Evolutionary conservation across 2,113 vertebrate genomes (phyloP).

Genomic region (Corythoichthys haematopterus): DNA sequence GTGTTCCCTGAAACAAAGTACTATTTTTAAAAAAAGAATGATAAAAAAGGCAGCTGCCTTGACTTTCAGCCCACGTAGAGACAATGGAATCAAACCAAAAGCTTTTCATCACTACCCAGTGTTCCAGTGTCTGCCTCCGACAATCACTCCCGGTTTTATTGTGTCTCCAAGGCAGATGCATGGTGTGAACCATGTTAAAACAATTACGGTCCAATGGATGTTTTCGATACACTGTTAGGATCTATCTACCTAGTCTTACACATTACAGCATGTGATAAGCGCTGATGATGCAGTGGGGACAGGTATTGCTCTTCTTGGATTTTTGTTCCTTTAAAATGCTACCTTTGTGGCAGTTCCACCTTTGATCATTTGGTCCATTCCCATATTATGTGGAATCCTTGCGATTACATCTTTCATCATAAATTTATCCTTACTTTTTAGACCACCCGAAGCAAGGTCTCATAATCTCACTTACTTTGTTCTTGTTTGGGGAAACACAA

Average conservation of each 20-base stretch:
- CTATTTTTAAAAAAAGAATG: slow-evolving; percentile 45
- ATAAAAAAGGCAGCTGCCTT: slow-evolving; percentile 26
- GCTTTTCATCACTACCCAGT: slow-evolving; percentile 57
- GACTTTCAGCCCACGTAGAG: slow-evolving; percentile 56
- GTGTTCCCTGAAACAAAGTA: slow-evolving; percentile 42
- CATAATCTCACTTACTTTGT: too few species aligned
- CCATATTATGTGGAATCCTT: slow-evolving; percentile 11
- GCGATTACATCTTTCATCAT: not conserved
- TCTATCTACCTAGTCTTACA: slow-evolving; percentile 38
- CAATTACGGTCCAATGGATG: slow-evolving; percentile 50
- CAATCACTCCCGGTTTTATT: slow-evolving; percentile 54
- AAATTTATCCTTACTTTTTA: slow-evolving; percentile 19
- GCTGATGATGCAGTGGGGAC: slow-evolving; percentile 12
- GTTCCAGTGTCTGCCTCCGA: slow-evolving; percentile 47
- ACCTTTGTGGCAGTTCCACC: slow-evolving; percentile 12
- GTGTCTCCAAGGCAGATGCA: slow-evolving; percentile 54
- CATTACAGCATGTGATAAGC: slow-evolving; percentile 16
- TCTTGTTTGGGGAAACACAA: too few species aligned
- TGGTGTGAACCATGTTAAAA: slow-evolving; percentile 58
- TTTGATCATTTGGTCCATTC: slow-evolving; percentile 33
- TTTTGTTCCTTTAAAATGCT: slow-evolving; percentile 17
- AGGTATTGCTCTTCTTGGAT: slow-evolving; percentile 7
- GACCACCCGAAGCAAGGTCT: not conserved
- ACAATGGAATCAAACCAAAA: slow-evolving; percentile 58
- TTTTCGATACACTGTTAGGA: slow-evolving; percentile 34